These are phyloP conservation scores for Thera britannica DNA, from an alignment of 2,888 invertebrate species.

Conservation along the genomic window DNA sequence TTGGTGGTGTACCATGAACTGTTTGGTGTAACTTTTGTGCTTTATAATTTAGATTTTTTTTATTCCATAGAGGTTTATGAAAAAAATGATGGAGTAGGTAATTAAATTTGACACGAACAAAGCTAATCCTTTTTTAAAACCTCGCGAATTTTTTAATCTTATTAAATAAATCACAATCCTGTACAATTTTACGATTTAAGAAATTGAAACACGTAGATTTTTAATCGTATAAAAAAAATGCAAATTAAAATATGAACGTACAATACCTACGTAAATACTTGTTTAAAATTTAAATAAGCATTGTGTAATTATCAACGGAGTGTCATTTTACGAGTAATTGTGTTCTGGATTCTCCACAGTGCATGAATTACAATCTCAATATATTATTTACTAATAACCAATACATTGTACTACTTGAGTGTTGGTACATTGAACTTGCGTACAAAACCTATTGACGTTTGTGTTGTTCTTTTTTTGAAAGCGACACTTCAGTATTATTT, in stretches of 20 bases:
- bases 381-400: neutral
- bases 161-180: too few relatives aligned
- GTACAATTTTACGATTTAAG: too few relatives aligned
- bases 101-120: too few relatives aligned
- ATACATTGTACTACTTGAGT: constrained; percentile 1
- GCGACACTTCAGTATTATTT: too few relatives aligned
- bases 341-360: constrained; percentile 36
- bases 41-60: too few relatives aligned
- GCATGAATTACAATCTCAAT: constrained; percentile 45
- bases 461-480: neutral
- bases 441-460: neutral
- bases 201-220: too few relatives aligned
- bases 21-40: neutral
- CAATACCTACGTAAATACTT: neutral
- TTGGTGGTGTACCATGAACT: neutral
- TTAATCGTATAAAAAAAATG: too few relatives aligned
- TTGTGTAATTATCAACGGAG: constrained; percentile 31
- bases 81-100: too few relatives aligned
- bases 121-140: too few relatives aligned
- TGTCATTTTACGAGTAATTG: constrained; percentile 50
- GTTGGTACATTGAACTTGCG: constrained; percentile 6
- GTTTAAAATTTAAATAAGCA: neutral
- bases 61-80: too few relatives aligned
- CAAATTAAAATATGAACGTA: neutral
- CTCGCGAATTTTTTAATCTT: too few relatives aligned